These are phyloP conservation scores for Bujurquina vittata DNA, from an alignment of 2,113 vertebrate species.

Conservation along the genomic window DNA sequence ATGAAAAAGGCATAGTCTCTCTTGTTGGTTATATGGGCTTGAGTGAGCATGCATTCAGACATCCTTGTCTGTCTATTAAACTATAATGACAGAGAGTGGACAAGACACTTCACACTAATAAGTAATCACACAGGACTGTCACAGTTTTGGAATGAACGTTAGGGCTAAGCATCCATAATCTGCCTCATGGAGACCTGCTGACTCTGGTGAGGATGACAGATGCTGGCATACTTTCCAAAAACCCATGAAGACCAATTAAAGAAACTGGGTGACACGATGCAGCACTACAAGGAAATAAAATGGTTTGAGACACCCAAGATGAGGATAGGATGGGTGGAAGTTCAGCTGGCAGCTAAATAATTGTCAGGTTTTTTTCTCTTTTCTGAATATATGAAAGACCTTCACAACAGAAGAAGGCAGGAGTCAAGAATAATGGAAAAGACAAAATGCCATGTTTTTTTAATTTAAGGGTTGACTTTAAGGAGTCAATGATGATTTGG, in stretches of 20 bases:
- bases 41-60: not conserved
- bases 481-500: not conserved
- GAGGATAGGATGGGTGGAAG: not conserved
- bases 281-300: not conserved
- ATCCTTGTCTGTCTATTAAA: not conserved
- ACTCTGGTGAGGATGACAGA: not conserved
- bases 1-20: slow-evolving; percentile 36
- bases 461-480: not conserved
- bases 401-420: not conserved
- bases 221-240: not conserved
- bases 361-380: not conserved
- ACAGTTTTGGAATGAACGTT: not conserved
- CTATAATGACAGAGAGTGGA: slow-evolving; percentile 1
- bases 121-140: not conserved
- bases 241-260: not conserved
- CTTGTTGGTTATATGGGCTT: slow-evolving; percentile 1
- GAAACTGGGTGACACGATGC: not conserved
- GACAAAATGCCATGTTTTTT: not conserved
- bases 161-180: not conserved
- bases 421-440: not conserved
- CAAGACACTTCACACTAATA: not conserved
- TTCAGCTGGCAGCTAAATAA: not conserved
- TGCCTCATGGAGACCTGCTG: not conserved
- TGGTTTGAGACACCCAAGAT: not conserved
- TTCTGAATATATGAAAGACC: not conserved